Evolutionary conservation across 2,797 vertebrate species (phyloP).

Genomic region (Sebastolobus altivelis): DNA sequence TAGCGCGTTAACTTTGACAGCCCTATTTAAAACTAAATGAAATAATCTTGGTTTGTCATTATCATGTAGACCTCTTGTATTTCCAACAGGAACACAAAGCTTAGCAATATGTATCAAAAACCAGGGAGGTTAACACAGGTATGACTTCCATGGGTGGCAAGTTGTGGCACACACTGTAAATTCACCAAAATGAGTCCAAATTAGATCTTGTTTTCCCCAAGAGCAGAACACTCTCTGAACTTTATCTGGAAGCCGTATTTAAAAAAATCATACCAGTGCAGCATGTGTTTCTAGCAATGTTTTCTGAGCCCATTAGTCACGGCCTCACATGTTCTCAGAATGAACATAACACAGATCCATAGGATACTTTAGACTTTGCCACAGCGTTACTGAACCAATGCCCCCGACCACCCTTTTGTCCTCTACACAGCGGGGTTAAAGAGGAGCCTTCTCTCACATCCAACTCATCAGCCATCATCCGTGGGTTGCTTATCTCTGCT

Average conservation of each 20-base stretch:
- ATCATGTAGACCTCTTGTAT: neutral
- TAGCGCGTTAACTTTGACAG: too few species aligned
- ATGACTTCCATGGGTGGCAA: neutral
- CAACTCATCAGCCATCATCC: constrained; percentile 46
- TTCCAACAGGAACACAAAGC: neutral
- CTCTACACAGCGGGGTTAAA: constrained; percentile 37
- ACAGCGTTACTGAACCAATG: constrained; percentile 1
- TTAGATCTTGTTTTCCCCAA: neutral
- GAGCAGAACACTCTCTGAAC: neutral
- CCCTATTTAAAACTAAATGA: neutral
- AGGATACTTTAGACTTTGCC: neutral
- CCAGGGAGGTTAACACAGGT: neutral
- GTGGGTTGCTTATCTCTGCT: constrained; percentile 56
- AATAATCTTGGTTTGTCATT: neutral
- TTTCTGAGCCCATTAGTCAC: constrained; percentile 25
- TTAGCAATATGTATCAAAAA: neutral
- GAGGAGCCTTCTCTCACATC: constrained; percentile 38
- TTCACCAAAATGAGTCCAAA: neutral
- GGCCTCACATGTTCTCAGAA: constrained; percentile 18
- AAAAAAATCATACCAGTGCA: neutral
- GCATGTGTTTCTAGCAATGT: neutral
- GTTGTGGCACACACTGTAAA: neutral
- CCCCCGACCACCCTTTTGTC: constrained; percentile 32
- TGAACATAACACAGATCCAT: neutral
- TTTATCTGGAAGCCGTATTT: neutral